These are phyloP conservation scores for Pheosia gnoma DNA, from an alignment of 2,888 invertebrate genomes.

Conservation along the genomic window DNA sequence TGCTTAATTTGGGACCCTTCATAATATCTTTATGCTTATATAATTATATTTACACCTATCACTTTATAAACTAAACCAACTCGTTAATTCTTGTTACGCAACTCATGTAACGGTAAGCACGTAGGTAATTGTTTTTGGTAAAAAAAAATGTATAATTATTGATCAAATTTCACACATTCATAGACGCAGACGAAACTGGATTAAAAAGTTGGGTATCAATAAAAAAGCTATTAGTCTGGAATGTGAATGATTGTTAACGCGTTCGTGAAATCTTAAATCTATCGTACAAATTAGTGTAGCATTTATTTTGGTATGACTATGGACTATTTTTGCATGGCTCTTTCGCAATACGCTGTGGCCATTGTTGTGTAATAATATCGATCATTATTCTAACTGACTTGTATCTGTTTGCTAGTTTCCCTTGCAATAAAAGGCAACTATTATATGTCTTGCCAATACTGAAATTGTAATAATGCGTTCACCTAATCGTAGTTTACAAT, in stretches of 20 bases:
- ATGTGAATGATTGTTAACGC: constrained; percentile 29
- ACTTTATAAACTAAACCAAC: too few species aligned
- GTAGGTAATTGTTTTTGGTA: too few species aligned
- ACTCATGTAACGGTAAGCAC: too few species aligned
- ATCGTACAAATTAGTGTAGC: constrained; percentile 17
- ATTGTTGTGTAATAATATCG: constrained; percentile 15
- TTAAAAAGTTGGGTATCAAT: not conserved
- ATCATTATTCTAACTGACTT: not conserved
- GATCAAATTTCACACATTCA: not conserved
- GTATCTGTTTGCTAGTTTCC: not conserved
- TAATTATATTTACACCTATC: too few species aligned
- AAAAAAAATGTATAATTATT: too few species aligned
- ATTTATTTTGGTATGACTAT: constrained; percentile 27
- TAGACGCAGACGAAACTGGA: not conserved
- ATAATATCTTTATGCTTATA: too few species aligned
- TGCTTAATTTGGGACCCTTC: too few species aligned
- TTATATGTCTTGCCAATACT: too few species aligned
- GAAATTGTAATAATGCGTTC: too few species aligned
- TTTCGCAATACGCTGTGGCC: constrained; percentile 6
- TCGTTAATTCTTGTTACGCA: too few species aligned
- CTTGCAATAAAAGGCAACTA: not conserved
- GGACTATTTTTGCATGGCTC: constrained; percentile 13
- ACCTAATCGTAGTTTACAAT: too few species aligned
- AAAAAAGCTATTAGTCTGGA: constrained; percentile 18
- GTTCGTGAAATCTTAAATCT: constrained; percentile 15